Evolutionary conservation across 1,140 invertebrate genomes (phyloP), one percentile per base, ranked within the genome.

Genomic region (Rhagoletis pomonella): DNA sequence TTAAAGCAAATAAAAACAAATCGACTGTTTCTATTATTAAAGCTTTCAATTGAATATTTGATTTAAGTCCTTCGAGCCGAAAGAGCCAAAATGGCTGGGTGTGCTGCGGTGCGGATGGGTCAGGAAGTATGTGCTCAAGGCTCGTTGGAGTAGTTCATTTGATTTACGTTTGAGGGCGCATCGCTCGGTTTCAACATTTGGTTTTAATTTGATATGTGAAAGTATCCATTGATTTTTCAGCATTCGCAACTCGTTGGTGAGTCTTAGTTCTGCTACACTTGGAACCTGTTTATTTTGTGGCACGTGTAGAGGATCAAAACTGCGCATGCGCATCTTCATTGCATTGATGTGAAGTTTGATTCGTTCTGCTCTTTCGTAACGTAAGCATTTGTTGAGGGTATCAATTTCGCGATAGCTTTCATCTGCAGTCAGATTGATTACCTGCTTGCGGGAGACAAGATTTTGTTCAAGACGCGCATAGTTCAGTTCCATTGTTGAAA

Each of bases 41-140:
- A 85, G 7, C 6, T 59, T 10, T 59, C 67, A 87, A 42, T 65
- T 39, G 55, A 87, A 85, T 87, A 87, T 67, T 59, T 85, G n/a
- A 1, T 85, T 67, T 67, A 92, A 60, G 89, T 93, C 92, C 17
- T 88, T 88, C 47, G 85, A 89, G 29, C 91, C 90, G 87, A 93
- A 93, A 47, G 89, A 86, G 7, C 91, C 89, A 87, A 93, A 93
- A 87, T 91, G 89, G 2, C 89, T 90, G 58, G 86, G 87, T 29
- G 89, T 88, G 39, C 90, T 89, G 60, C 92, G 90, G 87, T 92
- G 88, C 6, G 92, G 92, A 89, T 93, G 89, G 42, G 87, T 87
- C 9, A 85, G 88, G 88, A 90, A 92, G 89, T 92, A 92, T 88
- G 91, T 87, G 19, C 73, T 88, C 59, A 91, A 85, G 14, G 91